Conservation (phyloP, 1,140 invertebrate genomes). For the Neodiprion fabricii region DNA sequence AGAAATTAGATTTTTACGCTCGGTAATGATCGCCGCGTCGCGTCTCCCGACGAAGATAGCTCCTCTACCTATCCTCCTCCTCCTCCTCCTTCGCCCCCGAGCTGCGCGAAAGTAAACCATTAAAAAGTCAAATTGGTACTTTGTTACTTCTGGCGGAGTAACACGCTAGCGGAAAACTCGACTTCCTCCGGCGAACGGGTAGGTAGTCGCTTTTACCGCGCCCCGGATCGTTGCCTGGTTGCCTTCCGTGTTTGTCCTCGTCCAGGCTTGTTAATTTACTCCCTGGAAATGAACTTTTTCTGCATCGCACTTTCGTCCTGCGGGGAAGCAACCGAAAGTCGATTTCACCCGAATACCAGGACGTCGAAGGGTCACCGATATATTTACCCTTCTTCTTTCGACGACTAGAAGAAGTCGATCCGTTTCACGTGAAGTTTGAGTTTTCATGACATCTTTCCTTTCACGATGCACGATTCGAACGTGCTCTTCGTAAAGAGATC, state of each 20-base stretch:
- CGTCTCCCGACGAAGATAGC: not conserved
- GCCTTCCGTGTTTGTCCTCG: not conserved
- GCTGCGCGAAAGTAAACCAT: not conserved
- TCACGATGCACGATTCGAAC: too few species aligned
- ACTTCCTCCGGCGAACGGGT: too few species aligned
- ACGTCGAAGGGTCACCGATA: too few species aligned
- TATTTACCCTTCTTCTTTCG: too few species aligned
- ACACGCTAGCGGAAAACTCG: not conserved
- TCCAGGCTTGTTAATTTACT: not conserved
- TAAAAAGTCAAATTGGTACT: conserved; percentile 7
- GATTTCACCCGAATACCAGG: too few species aligned
- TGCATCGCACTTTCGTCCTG: not conserved
- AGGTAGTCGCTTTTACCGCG: too few species aligned
- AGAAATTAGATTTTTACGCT: conserved; percentile 7
- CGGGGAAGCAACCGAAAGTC: too few species aligned
- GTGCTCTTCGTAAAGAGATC: too few species aligned
- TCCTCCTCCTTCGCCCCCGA: too few species aligned
- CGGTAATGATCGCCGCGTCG: not conserved
- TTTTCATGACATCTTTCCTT: too few species aligned
- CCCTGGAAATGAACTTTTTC: not conserved
- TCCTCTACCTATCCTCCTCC: not conserved
- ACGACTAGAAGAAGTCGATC: too few species aligned
- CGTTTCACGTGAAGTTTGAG: too few species aligned
- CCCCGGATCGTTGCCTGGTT: not conserved
- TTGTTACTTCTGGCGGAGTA: conserved; percentile 7